phyloP scores from a whole-genome alignment of 2,888 invertebrate genomes.

The Cyrtodaria siliqua region DNA sequence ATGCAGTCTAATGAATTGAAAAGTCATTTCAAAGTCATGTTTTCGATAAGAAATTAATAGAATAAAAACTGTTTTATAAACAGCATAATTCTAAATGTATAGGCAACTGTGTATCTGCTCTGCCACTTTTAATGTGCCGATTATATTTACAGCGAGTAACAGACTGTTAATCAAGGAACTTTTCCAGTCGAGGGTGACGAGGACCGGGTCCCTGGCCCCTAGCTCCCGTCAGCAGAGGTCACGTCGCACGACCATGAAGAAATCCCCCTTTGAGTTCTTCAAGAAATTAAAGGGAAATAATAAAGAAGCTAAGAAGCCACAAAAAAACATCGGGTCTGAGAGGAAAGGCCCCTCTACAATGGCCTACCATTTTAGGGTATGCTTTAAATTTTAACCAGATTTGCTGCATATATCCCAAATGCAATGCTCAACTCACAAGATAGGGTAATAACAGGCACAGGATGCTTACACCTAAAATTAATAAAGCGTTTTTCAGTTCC shows the following conservation, averaged over 20 bases:
- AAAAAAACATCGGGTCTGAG: conserved; percentile 51
- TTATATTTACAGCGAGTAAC: conserved; percentile 73
- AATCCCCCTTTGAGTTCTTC: conserved; percentile 78
- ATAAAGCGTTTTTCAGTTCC: no score
- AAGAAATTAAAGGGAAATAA: conserved; percentile 69
- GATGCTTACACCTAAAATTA: no score
- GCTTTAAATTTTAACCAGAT: no score
- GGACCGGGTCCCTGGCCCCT: conserved; percentile 78
- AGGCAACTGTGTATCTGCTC: no score
- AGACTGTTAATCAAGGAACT: conserved; percentile 77
- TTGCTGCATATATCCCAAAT: no score
- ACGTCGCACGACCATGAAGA: conserved; percentile 53
- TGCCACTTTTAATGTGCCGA: neutral
- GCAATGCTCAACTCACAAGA: no score
- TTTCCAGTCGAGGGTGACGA: conserved; percentile 75
- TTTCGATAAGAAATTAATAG: no score
- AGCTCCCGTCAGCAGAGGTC: conserved; percentile 67
- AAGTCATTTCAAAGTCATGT: no score
- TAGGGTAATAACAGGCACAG: no score
- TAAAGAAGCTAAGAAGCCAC: conserved; percentile 51
- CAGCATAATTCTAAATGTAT: no score
- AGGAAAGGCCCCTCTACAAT: conserved; percentile 77
- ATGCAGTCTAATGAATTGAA: no score
- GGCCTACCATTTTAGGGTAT: conserved; percentile 81
- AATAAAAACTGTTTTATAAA: no score